Percentiles rank a stretch among this genome's conserved stretches.
phyloP scores from a whole-genome alignment of 64 coral and sea anemone species.

The Stylophora pistillata region DNA sequence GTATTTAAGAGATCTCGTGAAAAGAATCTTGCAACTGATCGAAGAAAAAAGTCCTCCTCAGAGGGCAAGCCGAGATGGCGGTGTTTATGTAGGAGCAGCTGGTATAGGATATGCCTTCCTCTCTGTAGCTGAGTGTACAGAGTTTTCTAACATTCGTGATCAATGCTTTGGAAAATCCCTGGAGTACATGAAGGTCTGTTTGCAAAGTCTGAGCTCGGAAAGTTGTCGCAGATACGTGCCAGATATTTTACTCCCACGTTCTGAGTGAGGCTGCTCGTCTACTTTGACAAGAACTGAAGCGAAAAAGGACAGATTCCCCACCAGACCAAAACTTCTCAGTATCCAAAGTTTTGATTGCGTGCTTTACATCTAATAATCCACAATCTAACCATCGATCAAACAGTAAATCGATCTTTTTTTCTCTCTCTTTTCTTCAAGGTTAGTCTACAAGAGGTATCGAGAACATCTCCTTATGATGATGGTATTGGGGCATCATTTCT shows the following conservation, averaged over 20 bases:
- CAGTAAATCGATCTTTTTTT: not conserved
- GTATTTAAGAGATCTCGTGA: slow-evolving; percentile 66
- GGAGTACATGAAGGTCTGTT: slow-evolving; percentile 75
- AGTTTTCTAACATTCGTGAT: slow-evolving; percentile 53
- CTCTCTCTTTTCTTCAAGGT: slow-evolving; percentile 20
- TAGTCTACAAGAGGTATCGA: slow-evolving; percentile 48
- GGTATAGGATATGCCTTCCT: slow-evolving; percentile 80
- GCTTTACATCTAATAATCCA: not conserved
- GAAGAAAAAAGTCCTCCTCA: slow-evolving; percentile 51
- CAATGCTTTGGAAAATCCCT: slow-evolving; percentile 70
- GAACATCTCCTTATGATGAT: slow-evolving; percentile 16
- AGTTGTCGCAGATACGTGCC: too few species aligned
- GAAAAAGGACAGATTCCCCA: too few species aligned
- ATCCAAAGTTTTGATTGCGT: too few species aligned
- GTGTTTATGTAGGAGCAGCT: slow-evolving; percentile 81
- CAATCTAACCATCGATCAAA: not conserved
- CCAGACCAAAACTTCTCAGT: too few species aligned
- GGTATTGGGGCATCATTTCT: slow-evolving; percentile 92
- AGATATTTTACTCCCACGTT: too few species aligned
- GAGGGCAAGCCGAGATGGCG: slow-evolving; percentile 62
- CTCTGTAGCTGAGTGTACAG: slow-evolving; percentile 49
- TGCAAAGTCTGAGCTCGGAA: too few species aligned
- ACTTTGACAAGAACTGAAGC: too few species aligned
- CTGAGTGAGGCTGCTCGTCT: too few species aligned
- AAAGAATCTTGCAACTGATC: slow-evolving; percentile 50